These are phyloP conservation scores for Hirtodrosophila histrioides DNA, from an alignment of 2,888 invertebrate genomes.

Conservation along the genomic window DNA sequence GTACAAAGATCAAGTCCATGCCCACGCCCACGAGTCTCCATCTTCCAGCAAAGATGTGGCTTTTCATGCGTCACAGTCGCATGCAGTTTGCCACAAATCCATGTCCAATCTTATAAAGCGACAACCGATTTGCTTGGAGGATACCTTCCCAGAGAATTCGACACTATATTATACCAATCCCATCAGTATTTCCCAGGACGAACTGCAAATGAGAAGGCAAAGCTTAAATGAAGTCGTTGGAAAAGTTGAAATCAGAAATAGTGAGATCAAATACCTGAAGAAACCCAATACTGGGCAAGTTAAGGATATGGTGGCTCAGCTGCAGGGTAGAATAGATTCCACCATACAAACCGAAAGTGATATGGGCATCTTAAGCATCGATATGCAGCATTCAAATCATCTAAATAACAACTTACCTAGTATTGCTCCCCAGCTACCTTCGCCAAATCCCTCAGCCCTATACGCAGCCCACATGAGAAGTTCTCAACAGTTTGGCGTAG, in stretches of 20 bases:
- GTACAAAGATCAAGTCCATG: conserved; percentile 58
- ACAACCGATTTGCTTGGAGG: conserved; percentile 63
- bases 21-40: conserved; percentile 13
- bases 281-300: conserved; percentile 75
- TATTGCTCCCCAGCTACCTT: conserved; percentile 8
- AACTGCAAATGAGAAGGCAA: conserved; percentile 36
- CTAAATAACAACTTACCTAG: conserved; percentile 39
- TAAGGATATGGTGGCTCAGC: conserved; percentile 74
- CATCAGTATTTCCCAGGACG: conserved; percentile 19
- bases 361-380: conserved; percentile 6
- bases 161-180: conserved; percentile 51
- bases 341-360: conserved; percentile 16
- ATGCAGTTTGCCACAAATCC: conserved; percentile 10
- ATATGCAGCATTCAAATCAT: conserved; percentile 20
- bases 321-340: conserved; percentile 70
- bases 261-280: conserved; percentile 75
- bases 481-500: conserved; percentile 26
- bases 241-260: conserved; percentile 65
- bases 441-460: conserved; percentile 27
- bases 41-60: conserved; percentile 41
- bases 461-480: conserved; percentile 13
- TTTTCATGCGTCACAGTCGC: conserved; percentile 14
- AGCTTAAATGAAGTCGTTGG: conserved; percentile 28
- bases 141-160: conserved; percentile 39
- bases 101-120: conserved; percentile 60